phyloP scores from a whole-genome alignment of 2,888 invertebrate genomes.

The Plagodis dolabraria region DNA sequence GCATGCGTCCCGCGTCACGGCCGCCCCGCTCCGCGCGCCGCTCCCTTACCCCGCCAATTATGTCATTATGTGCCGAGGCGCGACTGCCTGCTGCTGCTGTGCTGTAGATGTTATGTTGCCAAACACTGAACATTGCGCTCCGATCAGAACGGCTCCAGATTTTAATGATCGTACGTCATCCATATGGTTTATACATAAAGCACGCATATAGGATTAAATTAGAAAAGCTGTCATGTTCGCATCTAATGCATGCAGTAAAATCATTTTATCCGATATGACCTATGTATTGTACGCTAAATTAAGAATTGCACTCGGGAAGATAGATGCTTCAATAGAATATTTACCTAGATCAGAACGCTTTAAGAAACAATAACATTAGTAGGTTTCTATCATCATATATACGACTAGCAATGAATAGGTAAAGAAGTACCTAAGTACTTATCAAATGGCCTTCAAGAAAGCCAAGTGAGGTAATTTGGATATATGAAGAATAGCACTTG shows the following conservation, averaged over 20 bases:
- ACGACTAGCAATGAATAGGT: no score
- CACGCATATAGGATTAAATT: constrained; percentile 17
- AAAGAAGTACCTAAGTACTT: no score
- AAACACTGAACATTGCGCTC: constrained; percentile 66
- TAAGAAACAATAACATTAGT: no score
- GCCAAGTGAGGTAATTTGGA: no score
- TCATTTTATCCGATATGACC: no score
- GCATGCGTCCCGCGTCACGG: constrained; percentile 76
- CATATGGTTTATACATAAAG: constrained; percentile 2
- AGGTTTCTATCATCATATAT: no score
- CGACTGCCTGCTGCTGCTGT: constrained; percentile 56
- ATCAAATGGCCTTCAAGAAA: no score
- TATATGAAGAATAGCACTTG: no score
- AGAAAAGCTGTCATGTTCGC: constrained; percentile 24
- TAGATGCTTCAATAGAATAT: no score
- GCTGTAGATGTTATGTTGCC: constrained; percentile 64
- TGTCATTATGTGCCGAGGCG: constrained; percentile 76
- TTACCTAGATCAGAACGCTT: no score
- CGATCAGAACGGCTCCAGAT: constrained; percentile 48
- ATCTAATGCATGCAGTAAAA: neutral
- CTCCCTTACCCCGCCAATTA: constrained; percentile 68
- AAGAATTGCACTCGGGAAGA: no score
- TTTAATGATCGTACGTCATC: constrained; percentile 43
- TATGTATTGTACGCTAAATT: no score
- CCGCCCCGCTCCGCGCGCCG: constrained; percentile 47